Evolutionary conservation across 2,797 vertebrate species (phyloP).

Genomic region (Cyclura pinguis): DNA sequence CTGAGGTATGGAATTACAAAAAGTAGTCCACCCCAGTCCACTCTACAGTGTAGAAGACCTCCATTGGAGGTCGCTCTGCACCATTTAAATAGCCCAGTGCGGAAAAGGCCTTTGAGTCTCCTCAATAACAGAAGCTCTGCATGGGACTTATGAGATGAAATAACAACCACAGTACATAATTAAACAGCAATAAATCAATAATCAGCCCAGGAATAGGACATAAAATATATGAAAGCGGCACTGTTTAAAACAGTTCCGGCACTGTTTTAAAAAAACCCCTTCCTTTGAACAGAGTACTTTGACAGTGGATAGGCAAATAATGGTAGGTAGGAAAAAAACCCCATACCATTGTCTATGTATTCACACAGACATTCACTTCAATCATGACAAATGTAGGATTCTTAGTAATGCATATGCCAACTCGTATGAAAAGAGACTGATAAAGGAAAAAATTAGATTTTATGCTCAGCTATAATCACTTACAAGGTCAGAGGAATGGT

Average conservation of each 20-base stretch:
- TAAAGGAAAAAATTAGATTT: slow-evolving; percentile 72
- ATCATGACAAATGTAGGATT: slow-evolving; percentile 68
- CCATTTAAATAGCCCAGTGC: no score
- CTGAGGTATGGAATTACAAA: no score
- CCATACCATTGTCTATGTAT: neutral
- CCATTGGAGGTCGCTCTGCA: no score
- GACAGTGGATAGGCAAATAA: slow-evolving; percentile 66
- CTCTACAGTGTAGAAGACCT: no score
- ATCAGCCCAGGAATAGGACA: neutral
- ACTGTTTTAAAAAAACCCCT: slow-evolving; percentile 57
- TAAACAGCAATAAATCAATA: neutral
- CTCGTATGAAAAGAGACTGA: slow-evolving; percentile 46
- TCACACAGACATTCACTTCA: neutral
- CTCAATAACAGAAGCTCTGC: neutral
- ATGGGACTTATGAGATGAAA: neutral
- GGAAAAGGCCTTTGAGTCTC: no score
- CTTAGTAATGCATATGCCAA: slow-evolving; percentile 69
- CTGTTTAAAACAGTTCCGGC: no score
- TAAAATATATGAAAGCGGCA: neutral
- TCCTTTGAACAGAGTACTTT: slow-evolving; percentile 58
- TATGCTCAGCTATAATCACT: slow-evolving; percentile 66
- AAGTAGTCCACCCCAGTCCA: no score
- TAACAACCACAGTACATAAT: neutral
- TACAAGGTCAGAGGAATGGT: slow-evolving; percentile 64
- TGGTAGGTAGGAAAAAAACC: neutral